Conservation (phyloP, 2,113 vertebrate species). For the Neodontobutis hainanensis region DNA sequence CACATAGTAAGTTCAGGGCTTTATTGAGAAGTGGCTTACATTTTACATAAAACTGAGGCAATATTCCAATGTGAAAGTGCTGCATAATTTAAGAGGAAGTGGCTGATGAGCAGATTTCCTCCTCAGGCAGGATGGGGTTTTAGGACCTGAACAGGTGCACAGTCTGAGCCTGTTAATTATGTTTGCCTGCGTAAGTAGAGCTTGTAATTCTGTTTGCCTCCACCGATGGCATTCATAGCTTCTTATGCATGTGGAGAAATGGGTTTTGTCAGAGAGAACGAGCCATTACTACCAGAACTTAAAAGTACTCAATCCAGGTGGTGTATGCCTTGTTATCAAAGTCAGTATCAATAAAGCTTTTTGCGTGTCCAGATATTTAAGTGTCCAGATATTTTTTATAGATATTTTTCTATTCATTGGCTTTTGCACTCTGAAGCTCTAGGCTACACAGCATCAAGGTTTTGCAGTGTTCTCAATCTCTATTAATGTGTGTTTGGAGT, state of each 20-base stretch:
- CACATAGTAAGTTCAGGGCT: background rate
- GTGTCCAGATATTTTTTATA: background rate
- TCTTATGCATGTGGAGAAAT: constrained; percentile 24
- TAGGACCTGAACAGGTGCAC: constrained; percentile 60
- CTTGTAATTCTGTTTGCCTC: constrained; percentile 61
- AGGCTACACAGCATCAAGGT: no score
- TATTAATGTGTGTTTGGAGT: no score
- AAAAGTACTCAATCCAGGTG: constrained; percentile 3
- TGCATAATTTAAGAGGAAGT: constrained; percentile 23
- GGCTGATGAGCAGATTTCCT: constrained; percentile 54
- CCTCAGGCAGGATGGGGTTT: constrained; percentile 50
- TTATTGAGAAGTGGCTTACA: background rate
- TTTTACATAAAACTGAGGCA: constrained; percentile 26
- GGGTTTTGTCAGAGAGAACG: constrained; percentile 9
- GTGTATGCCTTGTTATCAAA: background rate
- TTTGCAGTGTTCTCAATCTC: no score
- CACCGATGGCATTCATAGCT: constrained; percentile 21
- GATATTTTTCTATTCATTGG: no score
- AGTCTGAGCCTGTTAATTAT: constrained; percentile 61
- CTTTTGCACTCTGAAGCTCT: no score
- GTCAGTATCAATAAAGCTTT: constrained; percentile 19
- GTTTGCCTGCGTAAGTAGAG: constrained; percentile 51
- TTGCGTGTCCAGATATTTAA: no score
- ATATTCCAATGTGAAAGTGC: constrained; percentile 27
- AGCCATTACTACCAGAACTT: background rate